These are phyloP conservation scores for Callaeas wilsoni DNA, from an alignment of 2,113 vertebrate genomes.

Conservation along the genomic window DNA sequence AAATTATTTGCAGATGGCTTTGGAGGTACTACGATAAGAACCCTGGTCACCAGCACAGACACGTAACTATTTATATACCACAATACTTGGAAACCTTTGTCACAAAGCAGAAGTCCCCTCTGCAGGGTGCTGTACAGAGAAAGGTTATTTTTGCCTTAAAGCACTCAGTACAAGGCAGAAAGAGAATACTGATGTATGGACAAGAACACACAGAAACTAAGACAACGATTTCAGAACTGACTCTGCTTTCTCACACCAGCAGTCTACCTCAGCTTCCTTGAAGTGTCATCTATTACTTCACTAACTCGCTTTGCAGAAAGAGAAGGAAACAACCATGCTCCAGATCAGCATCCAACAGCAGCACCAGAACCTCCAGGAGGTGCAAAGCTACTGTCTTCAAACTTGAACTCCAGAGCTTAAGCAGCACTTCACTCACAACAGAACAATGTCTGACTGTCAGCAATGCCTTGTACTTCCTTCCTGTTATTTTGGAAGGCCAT, in stretches of 20 bases:
- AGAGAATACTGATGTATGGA: neutral
- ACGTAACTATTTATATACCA: neutral
- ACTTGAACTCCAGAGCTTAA: neutral
- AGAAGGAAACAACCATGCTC: neutral
- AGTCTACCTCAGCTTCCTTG: neutral
- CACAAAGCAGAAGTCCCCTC: slow-evolving; percentile 13
- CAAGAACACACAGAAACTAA: neutral
- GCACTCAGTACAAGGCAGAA: neutral
- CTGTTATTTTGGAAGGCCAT: neutral
- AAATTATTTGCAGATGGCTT: neutral
- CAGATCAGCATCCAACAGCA: neutral
- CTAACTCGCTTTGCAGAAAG: neutral
- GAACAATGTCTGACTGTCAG: neutral
- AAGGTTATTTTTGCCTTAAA: neutral
- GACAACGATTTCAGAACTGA: neutral
- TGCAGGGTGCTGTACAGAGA: neutral
- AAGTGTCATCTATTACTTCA: neutral
- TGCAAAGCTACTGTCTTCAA: neutral
- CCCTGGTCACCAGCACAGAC: neutral
- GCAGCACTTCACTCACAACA: neutral
- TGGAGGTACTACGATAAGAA: neutral
- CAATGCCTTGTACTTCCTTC: neutral
- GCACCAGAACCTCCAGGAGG: neutral
- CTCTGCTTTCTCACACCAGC: neutral
- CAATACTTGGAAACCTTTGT: neutral